Evolutionary conservation across 2,888 invertebrate genomes (phyloP), one percentile per base, ranked within the genome.

Genomic region (Hirudinaria manillensis): DNA sequence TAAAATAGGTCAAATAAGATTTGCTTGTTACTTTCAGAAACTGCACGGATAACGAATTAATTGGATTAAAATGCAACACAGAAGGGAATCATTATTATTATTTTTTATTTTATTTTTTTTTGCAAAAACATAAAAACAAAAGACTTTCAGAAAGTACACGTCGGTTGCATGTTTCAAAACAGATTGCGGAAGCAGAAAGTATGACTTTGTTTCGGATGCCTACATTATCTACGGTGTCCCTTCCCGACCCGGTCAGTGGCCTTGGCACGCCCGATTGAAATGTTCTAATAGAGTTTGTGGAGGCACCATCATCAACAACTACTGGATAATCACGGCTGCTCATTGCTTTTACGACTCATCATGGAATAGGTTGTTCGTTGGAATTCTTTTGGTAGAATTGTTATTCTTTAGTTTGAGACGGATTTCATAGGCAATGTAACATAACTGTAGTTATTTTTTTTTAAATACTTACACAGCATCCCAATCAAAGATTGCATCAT

Each of bases 241-340:
- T 32, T 27, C 38, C 13, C n/a, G 19, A n/a, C 51, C 24, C 10
- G 73, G 73, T 13, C 61, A 73, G 45, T 29, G 51, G 24, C 73
- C 73, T 1, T 73, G 73, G 73, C 73, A 73, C 16, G 65, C 56
- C 19, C 16, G n/a, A 24, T 38, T 73, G 34, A 34, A 36, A 21
- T 51, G 32, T 36, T 16, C 13, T 1, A 21, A 1, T 2, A 13
- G 19, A n/a, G 24, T n/a, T 7, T 75, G 75, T 38, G 75, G 75
- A 27, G 75, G 61, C 32, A 34, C 29, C 51, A 51, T 75, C 10
- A 38, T 75, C 65, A 7, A 16, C 0, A 19, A 27, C 3, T 27
- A 55, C 24, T 75, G 75, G 75, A 38, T 75, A n/a, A 6, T 75
- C 27, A 75, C 75, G 3, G 70, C 75, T 38, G 70, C 75, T 19